Conservation (phyloP, 1,140 invertebrate genomes). For the Delia radicum region DNA sequence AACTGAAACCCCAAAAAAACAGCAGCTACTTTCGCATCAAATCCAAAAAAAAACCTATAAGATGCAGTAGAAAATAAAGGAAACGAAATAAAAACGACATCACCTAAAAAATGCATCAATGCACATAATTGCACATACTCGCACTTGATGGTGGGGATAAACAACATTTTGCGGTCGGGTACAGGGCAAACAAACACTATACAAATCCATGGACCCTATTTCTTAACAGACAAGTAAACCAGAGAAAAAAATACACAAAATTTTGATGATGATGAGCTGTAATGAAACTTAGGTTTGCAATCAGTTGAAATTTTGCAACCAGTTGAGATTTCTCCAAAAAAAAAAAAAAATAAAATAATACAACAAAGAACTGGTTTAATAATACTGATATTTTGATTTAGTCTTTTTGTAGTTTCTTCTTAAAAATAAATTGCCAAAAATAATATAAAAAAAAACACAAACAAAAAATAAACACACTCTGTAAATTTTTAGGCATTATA, state of each 20-base stretch:
- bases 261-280: conserved; percentile 1
- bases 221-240: neutral
- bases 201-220: neutral
- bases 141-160: neutral
- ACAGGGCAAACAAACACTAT: neutral
- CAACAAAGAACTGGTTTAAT: conserved; percentile 1
- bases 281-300: neutral
- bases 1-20: neutral
- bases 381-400: neutral
- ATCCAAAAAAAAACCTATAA: neutral
- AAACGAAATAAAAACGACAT: neutral
- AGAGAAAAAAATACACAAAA: neutral
- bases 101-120: neutral
- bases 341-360: neutral
- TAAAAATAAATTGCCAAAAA: neutral
- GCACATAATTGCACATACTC: neutral
- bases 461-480: neutral
- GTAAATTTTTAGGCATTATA: neutral
- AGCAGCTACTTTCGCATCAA: neutral
- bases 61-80: neutral
- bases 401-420: conserved; percentile 10
- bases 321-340: conserved; percentile 2
- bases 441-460: neutral
- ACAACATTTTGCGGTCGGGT: neutral
- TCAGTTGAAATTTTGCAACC: neutral